Evolutionary conservation across 37 sponge, comb jelly and placozoan species (phyloP).

Genomic region (Ianthella basta): DNA sequence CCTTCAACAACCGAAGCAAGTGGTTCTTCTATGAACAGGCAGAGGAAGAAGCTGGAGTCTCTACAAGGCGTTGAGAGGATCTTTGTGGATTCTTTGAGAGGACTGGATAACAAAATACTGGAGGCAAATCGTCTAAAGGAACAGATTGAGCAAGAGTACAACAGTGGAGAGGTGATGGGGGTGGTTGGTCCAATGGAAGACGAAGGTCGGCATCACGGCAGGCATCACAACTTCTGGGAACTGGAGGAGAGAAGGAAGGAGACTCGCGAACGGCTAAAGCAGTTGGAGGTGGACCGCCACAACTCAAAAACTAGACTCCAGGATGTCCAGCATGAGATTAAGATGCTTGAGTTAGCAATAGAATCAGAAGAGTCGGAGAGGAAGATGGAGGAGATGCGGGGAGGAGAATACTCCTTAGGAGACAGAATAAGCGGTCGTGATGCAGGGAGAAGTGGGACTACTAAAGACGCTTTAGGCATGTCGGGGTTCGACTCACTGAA

Average conservation of each 20-base stretch:
- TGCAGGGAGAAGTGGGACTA: background rate
- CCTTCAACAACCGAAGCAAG: background rate
- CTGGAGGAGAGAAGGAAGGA: conserved; percentile 36
- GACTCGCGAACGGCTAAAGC: conserved; percentile 22
- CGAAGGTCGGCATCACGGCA: conserved; percentile 7
- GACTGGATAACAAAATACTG: background rate
- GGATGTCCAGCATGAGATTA: conserved; percentile 40
- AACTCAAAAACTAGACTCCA: conserved; percentile 32
- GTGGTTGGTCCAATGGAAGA: background rate
- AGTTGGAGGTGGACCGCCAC: conserved; percentile 36
- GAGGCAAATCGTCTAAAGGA: background rate
- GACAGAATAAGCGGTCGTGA: background rate
- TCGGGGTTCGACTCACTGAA: background rate
- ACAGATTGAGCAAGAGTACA: background rate
- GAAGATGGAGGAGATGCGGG: conserved; percentile 1
- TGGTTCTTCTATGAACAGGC: background rate
- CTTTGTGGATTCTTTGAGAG: conserved; percentile 37
- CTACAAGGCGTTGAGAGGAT: conserved; percentile 43
- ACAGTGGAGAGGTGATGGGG: background rate
- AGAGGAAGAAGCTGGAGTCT: background rate
- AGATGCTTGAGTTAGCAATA: conserved; percentile 10
- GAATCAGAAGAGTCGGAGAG: conserved; percentile 28
- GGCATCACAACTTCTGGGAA: conserved; percentile 43
- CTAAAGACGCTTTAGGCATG: background rate
- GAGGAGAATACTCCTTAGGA: background rate